A percentile compares a stretch with the other conserved stretches of the same genome.
phyloP scores from a whole-genome alignment of 2,888 invertebrate species.

The Tuberolachnus salignus region DNA sequence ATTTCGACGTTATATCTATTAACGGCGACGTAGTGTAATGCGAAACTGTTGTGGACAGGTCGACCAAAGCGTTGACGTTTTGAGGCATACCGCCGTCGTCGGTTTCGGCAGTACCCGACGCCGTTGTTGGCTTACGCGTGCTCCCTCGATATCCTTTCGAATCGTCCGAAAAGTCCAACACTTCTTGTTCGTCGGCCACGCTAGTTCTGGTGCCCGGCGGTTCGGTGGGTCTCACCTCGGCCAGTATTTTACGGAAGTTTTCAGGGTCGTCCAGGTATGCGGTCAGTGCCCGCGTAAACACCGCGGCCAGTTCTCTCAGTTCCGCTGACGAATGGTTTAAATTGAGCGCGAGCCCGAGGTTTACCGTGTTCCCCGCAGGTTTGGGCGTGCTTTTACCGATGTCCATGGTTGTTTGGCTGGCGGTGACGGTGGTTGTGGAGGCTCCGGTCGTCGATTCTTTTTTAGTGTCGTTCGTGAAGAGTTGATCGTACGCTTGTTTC shows the following conservation, averaged over 20 bases:
- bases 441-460: neutral
- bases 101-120: constrained; percentile 66
- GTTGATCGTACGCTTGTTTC: constrained; percentile 69
- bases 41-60: constrained; percentile 34
- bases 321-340: constrained; percentile 61
- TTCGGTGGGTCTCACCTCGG: constrained; percentile 79
- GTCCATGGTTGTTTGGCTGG: too few relatives aligned
- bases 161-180: constrained; percentile 78
- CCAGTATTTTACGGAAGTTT: constrained; percentile 77
- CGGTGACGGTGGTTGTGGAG: too few relatives aligned
- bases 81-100: constrained; percentile 59
- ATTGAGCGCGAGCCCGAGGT: constrained; percentile 52
- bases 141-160: constrained; percentile 58
- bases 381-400: too few relatives aligned
- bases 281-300: constrained; percentile 82
- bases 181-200: constrained; percentile 69
- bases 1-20: constrained; percentile 54
- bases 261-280: constrained; percentile 83
- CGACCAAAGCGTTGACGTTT: constrained; percentile 36
- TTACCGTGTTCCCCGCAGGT: constrained; percentile 6
- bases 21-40: constrained; percentile 57
- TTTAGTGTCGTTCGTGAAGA: constrained; percentile 61
- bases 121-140: constrained; percentile 17
- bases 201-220: constrained; percentile 66
- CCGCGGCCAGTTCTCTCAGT: constrained; percentile 78